phyloP scores from a whole-genome alignment of 2,888 invertebrate genomes.

The Tenthredo mesomela region DNA sequence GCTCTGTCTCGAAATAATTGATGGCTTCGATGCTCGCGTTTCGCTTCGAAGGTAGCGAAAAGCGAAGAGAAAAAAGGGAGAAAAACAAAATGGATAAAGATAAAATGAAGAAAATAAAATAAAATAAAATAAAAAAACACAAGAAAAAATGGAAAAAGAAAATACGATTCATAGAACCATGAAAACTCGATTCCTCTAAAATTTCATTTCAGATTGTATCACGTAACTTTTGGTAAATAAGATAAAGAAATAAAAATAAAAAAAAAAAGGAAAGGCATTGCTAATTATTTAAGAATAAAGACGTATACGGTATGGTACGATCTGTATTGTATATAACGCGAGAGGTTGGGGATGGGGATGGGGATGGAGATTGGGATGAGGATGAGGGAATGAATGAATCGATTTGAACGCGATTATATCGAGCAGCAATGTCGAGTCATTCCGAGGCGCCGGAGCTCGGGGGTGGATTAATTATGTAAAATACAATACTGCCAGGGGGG shows the following conservation, averaged over 20 bases:
- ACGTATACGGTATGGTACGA: neutral
- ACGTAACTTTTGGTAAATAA: neutral
- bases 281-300: slow-evolving; percentile 16
- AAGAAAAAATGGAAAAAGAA: neutral
- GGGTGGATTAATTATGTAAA: slow-evolving; percentile 47
- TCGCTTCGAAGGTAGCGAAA: neutral
- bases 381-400: slow-evolving; percentile 9
- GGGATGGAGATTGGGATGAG: neutral
- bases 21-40: slow-evolving; percentile 29
- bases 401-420: slow-evolving; percentile 48
- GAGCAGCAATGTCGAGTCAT: slow-evolving; percentile 47
- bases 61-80: neutral
- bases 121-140: too few relatives aligned
- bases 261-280: neutral
- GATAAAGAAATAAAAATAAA: too few relatives aligned
- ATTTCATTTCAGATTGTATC: neutral
- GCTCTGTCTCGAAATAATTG: slow-evolving; percentile 43
- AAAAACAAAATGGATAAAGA: neutral
- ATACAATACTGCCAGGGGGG: slow-evolving; percentile 39
- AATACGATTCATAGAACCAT: neutral
- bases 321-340: neutral
- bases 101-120: neutral
- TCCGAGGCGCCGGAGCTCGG: slow-evolving; percentile 29
- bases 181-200: neutral
- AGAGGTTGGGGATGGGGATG: neutral